Conservation (phyloP, 53 echinoderm and acorn worm genomes). For the Hippasteria phrygiana region DNA sequence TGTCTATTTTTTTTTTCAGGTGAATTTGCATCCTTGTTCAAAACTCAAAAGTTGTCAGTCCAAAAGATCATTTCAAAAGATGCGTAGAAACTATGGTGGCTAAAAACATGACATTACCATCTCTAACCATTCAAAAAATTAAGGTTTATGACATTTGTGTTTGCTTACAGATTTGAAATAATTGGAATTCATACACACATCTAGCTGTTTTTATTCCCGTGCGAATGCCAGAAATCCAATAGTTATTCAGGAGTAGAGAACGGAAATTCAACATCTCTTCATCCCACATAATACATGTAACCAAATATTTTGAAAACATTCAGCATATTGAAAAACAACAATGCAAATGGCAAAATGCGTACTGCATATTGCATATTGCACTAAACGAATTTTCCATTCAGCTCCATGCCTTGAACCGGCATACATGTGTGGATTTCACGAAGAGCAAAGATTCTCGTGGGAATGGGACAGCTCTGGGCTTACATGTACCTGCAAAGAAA, state of each 20-base stretch:
- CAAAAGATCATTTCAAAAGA: too few relatives aligned
- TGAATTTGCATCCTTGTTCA: too few relatives aligned
- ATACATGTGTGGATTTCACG: not conserved
- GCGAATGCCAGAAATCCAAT: not conserved
- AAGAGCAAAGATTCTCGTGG: not conserved
- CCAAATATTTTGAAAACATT: constrained; percentile 1
- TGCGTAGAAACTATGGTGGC: too few relatives aligned
- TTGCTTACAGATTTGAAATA: not conserved
- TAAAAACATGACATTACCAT: too few relatives aligned
- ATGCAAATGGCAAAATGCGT: not conserved
- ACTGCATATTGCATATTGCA: not conserved
- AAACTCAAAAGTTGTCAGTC: too few relatives aligned
- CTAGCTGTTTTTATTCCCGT: not conserved
- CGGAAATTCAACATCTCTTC: not conserved
- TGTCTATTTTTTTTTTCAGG: too few relatives aligned
- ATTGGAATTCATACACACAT: not conserved
- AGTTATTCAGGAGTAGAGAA: not conserved
- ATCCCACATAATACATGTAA: not conserved
- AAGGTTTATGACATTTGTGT: too few relatives aligned
- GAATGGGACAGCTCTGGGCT: not conserved
- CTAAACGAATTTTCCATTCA: too few relatives aligned
- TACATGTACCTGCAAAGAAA: not conserved
- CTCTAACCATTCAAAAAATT: too few relatives aligned
- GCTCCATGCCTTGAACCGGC: too few relatives aligned
- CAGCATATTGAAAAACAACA: constrained; percentile 6